Percentiles rank a stretch among this genome's conserved stretches.
These are phyloP conservation scores for Labeo rohita DNA, from an alignment of 2,113 vertebrate species.

Conservation along the genomic window DNA sequence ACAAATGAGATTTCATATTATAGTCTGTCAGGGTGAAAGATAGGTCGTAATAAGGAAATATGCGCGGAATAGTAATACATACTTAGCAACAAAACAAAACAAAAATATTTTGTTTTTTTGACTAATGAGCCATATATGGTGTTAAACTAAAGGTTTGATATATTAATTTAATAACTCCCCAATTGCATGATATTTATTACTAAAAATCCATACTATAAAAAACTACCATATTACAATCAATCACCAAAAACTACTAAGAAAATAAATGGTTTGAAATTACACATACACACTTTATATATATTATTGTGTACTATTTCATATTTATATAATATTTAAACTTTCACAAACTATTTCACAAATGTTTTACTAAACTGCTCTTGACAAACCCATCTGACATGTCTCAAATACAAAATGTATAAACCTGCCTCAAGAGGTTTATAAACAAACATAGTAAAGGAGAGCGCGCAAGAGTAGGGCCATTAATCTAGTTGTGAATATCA, in stretches of 20 bases:
- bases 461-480: constrained; percentile 45
- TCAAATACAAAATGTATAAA: constrained; percentile 1
- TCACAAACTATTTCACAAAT: not conserved
- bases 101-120: not conserved
- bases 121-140: not conserved
- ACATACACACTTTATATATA: not conserved
- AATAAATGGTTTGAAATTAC: no score
- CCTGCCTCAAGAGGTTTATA: not conserved
- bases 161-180: not conserved
- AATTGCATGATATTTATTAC: not conserved
- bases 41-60: not conserved
- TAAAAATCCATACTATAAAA: not conserved
- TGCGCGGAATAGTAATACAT: not conserved
- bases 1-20: constrained; percentile 23
- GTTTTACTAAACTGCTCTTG: not conserved
- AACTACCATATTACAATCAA: no score
- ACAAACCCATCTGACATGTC: not conserved
- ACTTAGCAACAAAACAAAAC: not conserved
- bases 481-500: constrained; percentile 57
- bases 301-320: no score
- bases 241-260: no score
- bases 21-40: constrained; percentile 16
- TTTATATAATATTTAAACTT: not conserved
- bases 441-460: constrained; percentile 1
- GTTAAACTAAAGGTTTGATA: not conserved